These are phyloP conservation scores for Chymomyza costata DNA, from an alignment of 1,140 invertebrate species.

Conservation along the genomic window DNA sequence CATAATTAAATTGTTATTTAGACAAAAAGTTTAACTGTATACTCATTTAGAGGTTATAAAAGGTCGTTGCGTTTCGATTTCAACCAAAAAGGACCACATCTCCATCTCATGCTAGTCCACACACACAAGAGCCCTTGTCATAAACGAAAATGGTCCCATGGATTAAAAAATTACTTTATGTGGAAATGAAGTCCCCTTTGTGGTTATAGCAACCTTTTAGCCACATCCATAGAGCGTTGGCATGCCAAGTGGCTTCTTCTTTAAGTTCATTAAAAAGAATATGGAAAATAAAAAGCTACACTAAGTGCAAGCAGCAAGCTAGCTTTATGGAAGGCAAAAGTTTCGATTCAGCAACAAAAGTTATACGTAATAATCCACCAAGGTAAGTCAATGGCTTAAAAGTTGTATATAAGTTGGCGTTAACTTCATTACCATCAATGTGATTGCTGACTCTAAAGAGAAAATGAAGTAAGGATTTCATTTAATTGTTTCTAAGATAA, in stretches of 20 bases:
- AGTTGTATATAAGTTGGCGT: conserved; percentile 44
- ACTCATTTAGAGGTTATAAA: conserved; percentile 63
- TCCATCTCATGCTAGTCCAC: too few relatives aligned
- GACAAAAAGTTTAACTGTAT: conserved; percentile 42
- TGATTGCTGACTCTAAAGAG: not conserved
- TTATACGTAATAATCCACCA: conserved; percentile 38
- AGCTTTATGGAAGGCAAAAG: conserved; percentile 20
- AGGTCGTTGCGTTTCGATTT: conserved; percentile 32
- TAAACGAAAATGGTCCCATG: conserved; percentile 6
- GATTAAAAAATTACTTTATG: conserved; percentile 53
- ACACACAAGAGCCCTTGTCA: conserved; percentile 16
- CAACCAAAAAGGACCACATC: not conserved
- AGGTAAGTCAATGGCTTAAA: conserved; percentile 36
- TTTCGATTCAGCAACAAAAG: conserved; percentile 39
- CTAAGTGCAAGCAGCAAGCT: not conserved
- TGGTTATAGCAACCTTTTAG: conserved; percentile 16
- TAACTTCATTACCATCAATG: conserved; percentile 53
- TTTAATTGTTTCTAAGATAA: conserved; percentile 28
- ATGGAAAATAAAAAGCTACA: too few relatives aligned
- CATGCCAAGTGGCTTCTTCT: conserved; percentile 4
- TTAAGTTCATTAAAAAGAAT: conserved; percentile 10
- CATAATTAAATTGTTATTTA: conserved; percentile 68
- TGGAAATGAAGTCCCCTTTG: conserved; percentile 28
- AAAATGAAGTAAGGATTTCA: conserved; percentile 41
- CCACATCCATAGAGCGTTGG: conserved; percentile 17